These are phyloP conservation scores for Sinhomidia bicolor DNA, from an alignment of 2,888 invertebrate species.

Conservation along the genomic window DNA sequence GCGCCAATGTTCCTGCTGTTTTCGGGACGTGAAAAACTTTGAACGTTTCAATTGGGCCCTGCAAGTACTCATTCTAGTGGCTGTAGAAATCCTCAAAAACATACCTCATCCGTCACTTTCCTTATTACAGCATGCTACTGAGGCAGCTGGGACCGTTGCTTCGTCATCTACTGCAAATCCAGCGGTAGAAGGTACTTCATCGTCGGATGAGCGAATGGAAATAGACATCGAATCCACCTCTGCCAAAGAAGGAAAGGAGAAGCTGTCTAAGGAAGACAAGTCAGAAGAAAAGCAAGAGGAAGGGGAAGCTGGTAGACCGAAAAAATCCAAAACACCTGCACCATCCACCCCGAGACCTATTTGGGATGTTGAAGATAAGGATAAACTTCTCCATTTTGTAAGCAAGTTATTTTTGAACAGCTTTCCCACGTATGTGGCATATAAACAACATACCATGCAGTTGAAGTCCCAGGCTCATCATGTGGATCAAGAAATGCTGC, in stretches of 20 bases:
- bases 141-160: background rate
- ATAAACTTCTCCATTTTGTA: conserved; percentile 92
- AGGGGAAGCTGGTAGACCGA: conserved; percentile 63
- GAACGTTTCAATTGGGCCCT: conserved; percentile 94
- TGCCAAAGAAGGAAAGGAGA: conserved; percentile 68
- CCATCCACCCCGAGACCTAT: conserved; percentile 71
- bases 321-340: conserved; percentile 62
- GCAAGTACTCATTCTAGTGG: conserved; percentile 92
- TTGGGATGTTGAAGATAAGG: conserved; percentile 92
- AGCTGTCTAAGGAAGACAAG: conserved; percentile 57
- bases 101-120: conserved; percentile 77
- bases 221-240: conserved; percentile 31
- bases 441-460: conserved; percentile 92
- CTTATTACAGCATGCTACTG: background rate
- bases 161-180: background rate
- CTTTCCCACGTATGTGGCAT: conserved; percentile 89
- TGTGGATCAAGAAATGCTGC: conserved; percentile 84
- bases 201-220: conserved; percentile 52
- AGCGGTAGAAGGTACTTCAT: background rate
- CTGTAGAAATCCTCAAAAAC: conserved; percentile 91
- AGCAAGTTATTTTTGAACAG: conserved; percentile 94
- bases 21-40: conserved; percentile 95
- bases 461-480: conserved; percentile 84
- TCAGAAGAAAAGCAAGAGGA: conserved; percentile 57
- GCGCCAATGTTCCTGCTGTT: conserved; percentile 97